Evolutionary conservation across 2,113 vertebrate species (phyloP).

Genomic region (Xenopus laevis): DNA sequence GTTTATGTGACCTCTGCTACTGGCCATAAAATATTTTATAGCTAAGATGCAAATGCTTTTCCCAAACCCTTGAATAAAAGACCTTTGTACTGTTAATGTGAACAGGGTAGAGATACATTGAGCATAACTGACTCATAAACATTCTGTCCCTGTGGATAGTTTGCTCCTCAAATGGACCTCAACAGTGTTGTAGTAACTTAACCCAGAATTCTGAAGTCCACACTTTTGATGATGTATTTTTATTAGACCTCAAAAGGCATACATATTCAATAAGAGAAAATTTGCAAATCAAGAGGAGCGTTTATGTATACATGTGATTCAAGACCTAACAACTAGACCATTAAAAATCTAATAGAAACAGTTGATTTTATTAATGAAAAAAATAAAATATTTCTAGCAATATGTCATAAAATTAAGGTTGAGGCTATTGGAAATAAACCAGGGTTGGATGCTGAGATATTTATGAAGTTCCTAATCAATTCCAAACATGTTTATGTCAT

Average conservation of each 20-base stretch:
- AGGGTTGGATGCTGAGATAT: constrained; percentile 1
- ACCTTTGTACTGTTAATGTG: constrained; percentile 15
- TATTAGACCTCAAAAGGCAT: no score
- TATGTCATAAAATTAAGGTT: no score
- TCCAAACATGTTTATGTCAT: constrained; percentile 27
- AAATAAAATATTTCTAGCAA: no score
- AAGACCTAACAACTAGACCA: no score
- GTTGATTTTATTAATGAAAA: no score
- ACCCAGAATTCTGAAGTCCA: no score
- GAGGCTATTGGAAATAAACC: background rate
- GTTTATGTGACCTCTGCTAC: constrained; percentile 17
- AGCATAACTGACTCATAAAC: constrained; percentile 12
- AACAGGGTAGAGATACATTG: constrained; percentile 5
- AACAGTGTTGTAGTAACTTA: no score
- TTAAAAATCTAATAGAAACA: no score
- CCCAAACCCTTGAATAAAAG: constrained; percentile 14
- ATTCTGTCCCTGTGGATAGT: background rate
- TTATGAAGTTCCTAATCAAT: constrained; percentile 18
- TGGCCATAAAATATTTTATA: constrained; percentile 20
- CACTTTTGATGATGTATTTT: no score
- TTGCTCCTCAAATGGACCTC: background rate
- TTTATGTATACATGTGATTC: no score
- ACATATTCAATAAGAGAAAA: no score
- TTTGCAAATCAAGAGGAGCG: no score
- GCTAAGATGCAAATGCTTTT: constrained; percentile 6